phyloP scores from a whole-genome alignment of 2,888 invertebrate genomes.

The Cephus pygmeus region DNA sequence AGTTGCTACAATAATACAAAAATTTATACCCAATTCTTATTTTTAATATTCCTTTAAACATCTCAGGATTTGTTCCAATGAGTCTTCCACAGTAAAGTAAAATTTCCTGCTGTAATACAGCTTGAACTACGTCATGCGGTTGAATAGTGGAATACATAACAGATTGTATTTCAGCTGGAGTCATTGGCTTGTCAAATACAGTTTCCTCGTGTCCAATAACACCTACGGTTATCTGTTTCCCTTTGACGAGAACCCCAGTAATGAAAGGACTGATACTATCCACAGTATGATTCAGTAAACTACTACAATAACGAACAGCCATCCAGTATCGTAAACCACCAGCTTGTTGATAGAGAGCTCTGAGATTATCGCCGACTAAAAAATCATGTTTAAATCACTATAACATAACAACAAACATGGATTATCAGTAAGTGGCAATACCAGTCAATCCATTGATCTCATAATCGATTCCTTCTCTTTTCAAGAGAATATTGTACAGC shows the following conservation, averaged over 20 bases:
- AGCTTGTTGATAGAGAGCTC: slow-evolving; percentile 82
- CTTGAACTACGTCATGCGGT: slow-evolving; percentile 90
- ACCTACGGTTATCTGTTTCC: slow-evolving; percentile 96
- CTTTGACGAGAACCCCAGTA: slow-evolving; percentile 96
- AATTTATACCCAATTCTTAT: slow-evolving; percentile 74
- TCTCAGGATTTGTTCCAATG: slow-evolving; percentile 91
- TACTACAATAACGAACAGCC: slow-evolving; percentile 94
- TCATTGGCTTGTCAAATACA: slow-evolving; percentile 97
- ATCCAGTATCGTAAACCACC: slow-evolving; percentile 90
- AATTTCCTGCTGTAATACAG: slow-evolving; percentile 93
- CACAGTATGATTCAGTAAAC: slow-evolving; percentile 91
- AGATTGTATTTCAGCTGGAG: slow-evolving; percentile 93
- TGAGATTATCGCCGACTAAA: slow-evolving; percentile 77
- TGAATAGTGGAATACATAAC: slow-evolving; percentile 92
- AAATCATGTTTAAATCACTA: slow-evolving; percentile 26
- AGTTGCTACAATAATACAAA: neutral
- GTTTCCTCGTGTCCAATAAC: slow-evolving; percentile 95
- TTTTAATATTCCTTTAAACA: slow-evolving; percentile 95
- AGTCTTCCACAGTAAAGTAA: slow-evolving; percentile 93
- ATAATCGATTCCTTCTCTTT: slow-evolving; percentile 84
- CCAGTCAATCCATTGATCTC: slow-evolving; percentile 72
- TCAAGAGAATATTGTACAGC: slow-evolving; percentile 83
- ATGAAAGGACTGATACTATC: slow-evolving; percentile 99
- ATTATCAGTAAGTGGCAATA: slow-evolving; percentile 31
- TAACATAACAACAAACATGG: neutral